Evolutionary conservation across 2,113 vertebrate species (phyloP), one percentile per base, ranked within the genome.

Genomic region (Cariama cristata): DNA sequence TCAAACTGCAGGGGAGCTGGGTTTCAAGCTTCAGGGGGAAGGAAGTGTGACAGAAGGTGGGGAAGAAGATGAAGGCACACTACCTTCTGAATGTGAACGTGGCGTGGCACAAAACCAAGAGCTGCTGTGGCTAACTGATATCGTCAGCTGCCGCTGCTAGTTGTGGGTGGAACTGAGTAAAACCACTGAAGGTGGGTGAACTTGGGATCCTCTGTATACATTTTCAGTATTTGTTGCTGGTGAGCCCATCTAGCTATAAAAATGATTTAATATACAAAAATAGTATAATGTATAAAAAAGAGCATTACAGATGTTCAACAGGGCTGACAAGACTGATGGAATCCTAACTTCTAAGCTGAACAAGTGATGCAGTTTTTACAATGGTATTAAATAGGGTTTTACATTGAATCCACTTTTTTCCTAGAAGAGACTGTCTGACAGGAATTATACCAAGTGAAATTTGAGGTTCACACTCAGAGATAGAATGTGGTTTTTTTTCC

Each of bases 321-420:
- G 13, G 9, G 3, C 21, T 58, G 32, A 45, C 6, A 62, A 58
- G 27, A 64, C 9, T 69, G 63, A 30, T 12, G 19, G 38, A 90
- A 84, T 38, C 18, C 30, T 60, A 72, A 38, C 10, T 79, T 52
- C 64, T 55, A 59, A 66, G 21, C 21, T 56, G 22, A 88, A 64
- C 9, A 79, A 56, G 12, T 47, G 23, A 74, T n/a, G 11, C 4
- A 18, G 12, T 15, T 90, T 74, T 75, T 49, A 62, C 33, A 79
- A 26, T n/a, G 4, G 6, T 26, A 80, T 83, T 83, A 83, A 77
- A 47, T 4, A 58, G 10, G 3, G 2, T 6, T 90, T 81, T 81
- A 4, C 15, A 59, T 4, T 23, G 8, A 58, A 80, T 75, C 3
- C 0, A 2, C 3, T 14, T 28, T 40, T 23, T 50, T 74, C 2